phyloP scores from a whole-genome alignment of 2,113 vertebrate species.

The Pagrus major region DNA sequence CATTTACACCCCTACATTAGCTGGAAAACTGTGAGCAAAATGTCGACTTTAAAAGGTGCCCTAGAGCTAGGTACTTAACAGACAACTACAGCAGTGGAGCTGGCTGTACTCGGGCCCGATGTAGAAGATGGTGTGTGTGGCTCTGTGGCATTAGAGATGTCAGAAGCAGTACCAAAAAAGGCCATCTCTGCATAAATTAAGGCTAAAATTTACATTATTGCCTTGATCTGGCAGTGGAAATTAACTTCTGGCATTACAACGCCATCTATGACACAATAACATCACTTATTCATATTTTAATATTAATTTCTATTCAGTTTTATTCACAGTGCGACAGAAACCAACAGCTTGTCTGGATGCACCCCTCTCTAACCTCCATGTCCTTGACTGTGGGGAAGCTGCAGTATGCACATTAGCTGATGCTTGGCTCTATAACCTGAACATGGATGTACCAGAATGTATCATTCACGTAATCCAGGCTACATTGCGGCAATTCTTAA shows the following conservation, averaged over 20 bases:
- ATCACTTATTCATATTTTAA: neutral
- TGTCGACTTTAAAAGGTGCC: neutral
- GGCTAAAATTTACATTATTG: neutral
- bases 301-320: too few relatives aligned
- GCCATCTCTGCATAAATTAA: neutral
- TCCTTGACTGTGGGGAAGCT: slow-evolving; percentile 11
- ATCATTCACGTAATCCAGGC: neutral
- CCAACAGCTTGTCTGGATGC: neutral
- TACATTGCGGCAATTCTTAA: fast-evolving
- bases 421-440: neutral
- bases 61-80: neutral
- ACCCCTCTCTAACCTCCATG: neutral
- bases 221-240: neutral
- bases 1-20: neutral
- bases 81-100: neutral
- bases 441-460: neutral
- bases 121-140: neutral
- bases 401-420: neutral
- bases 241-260: neutral
- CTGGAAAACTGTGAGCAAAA: neutral
- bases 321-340: neutral
- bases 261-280: too few relatives aligned
- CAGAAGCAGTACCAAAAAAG: neutral
- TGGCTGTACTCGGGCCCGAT: neutral
- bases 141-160: neutral